These are phyloP conservation scores for Byasa hedistus DNA, from an alignment of 2,888 invertebrate species.

Conservation along the genomic window DNA sequence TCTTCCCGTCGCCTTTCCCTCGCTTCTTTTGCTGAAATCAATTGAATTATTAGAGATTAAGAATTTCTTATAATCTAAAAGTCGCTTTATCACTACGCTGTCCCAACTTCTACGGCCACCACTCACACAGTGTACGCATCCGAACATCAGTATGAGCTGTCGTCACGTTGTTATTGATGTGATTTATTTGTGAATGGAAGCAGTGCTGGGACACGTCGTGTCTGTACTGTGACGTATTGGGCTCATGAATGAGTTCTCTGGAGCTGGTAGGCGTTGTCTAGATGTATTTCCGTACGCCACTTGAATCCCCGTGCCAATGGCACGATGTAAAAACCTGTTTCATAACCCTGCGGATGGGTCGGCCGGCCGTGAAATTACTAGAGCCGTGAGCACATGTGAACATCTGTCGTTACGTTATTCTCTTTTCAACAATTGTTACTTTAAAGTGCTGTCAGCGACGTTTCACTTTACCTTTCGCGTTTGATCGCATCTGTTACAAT, in stretches of 20 bases:
- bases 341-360: conserved; percentile 66
- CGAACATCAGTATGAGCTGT: conserved; percentile 48
- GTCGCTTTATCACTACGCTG: no score
- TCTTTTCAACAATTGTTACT: neutral
- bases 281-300: conserved; percentile 70
- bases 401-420: neutral
- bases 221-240: conserved; percentile 53
- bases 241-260: conserved; percentile 62
- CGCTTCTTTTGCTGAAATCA: conserved; percentile 67
- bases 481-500: no score
- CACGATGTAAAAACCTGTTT: conserved; percentile 66
- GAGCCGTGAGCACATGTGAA: conserved; percentile 10
- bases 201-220: conserved; percentile 38
- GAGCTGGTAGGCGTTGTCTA: conserved; percentile 63
- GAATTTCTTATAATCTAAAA: no score
- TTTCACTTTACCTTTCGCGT: no score
- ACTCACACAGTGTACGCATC: conserved; percentile 61
- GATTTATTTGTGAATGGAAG: conserved; percentile 46
- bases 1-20: conserved; percentile 50
- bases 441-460: no score
- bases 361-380: conserved; percentile 59
- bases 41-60: no score
- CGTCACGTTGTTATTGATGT: conserved; percentile 3
- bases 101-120: neutral
- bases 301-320: conserved; percentile 68